A percentile compares a stretch with the other conserved stretches of the same genome.
These are phyloP conservation scores for Leptodactylus fallax DNA, from an alignment of 2,797 vertebrate genomes.

Conservation along the genomic window DNA sequence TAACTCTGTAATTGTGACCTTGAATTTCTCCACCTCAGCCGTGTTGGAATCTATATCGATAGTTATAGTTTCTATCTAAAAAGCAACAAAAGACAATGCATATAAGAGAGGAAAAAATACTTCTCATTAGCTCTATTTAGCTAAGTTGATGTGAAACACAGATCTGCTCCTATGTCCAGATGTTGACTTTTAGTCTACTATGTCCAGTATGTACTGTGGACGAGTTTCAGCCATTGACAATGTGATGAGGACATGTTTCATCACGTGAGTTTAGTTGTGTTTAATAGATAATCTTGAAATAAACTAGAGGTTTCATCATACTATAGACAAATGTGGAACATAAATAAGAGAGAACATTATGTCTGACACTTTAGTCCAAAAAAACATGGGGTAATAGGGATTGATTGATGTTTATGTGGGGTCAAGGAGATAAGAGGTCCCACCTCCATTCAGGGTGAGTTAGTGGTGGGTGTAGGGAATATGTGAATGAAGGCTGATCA, in stretches of 20 bases:
- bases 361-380: no score
- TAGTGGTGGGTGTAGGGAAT: no score
- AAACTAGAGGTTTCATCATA: neutral
- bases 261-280: neutral
- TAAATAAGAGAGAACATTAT: no score
- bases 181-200: neutral
- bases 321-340: neutral
- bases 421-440: no score
- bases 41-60: constrained; percentile 69
- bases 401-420: no score
- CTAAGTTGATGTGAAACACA: neutral
- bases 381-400: no score
- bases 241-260: neutral
- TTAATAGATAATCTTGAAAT: neutral
- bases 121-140: neutral
- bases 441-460: no score
- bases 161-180: neutral
- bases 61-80: constrained; percentile 69
- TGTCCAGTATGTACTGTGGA: neutral
- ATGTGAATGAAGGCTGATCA: no score
- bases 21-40: constrained; percentile 67
- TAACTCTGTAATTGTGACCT: constrained; percentile 67
- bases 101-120: neutral
- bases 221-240: neutral
- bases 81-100: constrained; percentile 16